Base-by-base conservation (phyloP, 2,113 vertebrate genomes). In the Campylorhamphus procurvoides region DNA sequence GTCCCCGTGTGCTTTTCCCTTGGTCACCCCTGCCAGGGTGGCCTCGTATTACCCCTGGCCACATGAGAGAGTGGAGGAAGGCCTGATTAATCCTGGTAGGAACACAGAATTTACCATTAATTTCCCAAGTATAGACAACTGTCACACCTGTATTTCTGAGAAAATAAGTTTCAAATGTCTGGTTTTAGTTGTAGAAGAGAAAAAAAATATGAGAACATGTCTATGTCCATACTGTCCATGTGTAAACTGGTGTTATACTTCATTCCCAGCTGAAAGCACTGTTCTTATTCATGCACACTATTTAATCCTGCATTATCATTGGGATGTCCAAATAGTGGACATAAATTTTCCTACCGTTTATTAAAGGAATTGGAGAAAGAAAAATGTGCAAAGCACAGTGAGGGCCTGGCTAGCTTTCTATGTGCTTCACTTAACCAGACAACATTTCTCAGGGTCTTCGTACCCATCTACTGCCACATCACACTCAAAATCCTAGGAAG, bases 61-160 rank as follows among this genome's bases (percentile, higher is more conserved):
- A 6, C n/a, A 35, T 0, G 1, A 22, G 15, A 8, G 37, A 25
- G 9, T n/a, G 28, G 33, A 33, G 23, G 46, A 25, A 46, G 7
- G 24, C 7, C 46, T 18, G 31, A 22, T 23, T 63, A 13, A 24
- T 27, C n/a, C 39, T 13, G n/a, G 23, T 6, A 22, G n/a, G 7
- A 33, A 12, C 9, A 6, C 11, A 11, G 67, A 44, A 29, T 9
- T 25, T 67, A 29, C 18, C 1, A 33, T 7, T 37, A 40, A 25
- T 49, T 73, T 47, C 29, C 29, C 17, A 47, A 17, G 5, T 12
- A n/a, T 59, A 33, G 10, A 14, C 50, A 53, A 35, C 3, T 18
- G 49, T 35, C 24, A 31, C 22, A 11, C 19, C 19, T 19, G 0
- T 28, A 27, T 35, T 46, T 39, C 60, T 14, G 39, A 29, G 44